phyloP scores from a whole-genome alignment of 2,797 vertebrate genomes.

The Melanotaenia parkinsoni region DNA sequence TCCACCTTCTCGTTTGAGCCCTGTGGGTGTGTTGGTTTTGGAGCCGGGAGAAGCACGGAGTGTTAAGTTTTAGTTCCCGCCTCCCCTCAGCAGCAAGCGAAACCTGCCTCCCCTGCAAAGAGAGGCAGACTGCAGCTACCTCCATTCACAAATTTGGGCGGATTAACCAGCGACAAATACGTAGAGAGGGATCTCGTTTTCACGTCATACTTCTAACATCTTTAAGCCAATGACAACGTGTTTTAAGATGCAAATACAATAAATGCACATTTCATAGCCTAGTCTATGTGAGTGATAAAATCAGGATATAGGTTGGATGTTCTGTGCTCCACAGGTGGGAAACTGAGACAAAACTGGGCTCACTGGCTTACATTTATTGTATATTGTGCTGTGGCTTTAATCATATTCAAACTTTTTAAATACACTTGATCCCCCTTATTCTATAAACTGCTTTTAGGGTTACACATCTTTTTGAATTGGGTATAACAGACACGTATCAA shows the following conservation, averaged over 20 bases:
- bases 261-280: neutral
- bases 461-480: neutral
- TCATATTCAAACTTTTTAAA: neutral
- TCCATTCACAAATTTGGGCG: conserved; percentile 54
- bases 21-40: conserved; percentile 48
- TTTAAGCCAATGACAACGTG: neutral
- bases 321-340: too few relatives aligned
- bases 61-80: neutral
- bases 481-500: neutral
- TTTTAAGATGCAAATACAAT: neutral
- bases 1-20: conserved; percentile 59
- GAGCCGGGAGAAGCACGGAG: neutral
- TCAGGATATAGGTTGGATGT: neutral
- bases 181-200: conserved; percentile 4
- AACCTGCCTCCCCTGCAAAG: neutral
- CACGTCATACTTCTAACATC: neutral
- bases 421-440: neutral
- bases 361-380: neutral
- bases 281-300: neutral
- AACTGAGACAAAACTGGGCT: too few relatives aligned
- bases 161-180: neutral
- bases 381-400: neutral
- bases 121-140: neutral
- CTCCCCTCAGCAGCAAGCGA: neutral
- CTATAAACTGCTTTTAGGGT: neutral